Percentiles rank a stretch among this genome's conserved stretches.
Evolutionary conservation across 2,113 vertebrate genomes (phyloP).

Genomic region (Petroica traversi): DNA sequence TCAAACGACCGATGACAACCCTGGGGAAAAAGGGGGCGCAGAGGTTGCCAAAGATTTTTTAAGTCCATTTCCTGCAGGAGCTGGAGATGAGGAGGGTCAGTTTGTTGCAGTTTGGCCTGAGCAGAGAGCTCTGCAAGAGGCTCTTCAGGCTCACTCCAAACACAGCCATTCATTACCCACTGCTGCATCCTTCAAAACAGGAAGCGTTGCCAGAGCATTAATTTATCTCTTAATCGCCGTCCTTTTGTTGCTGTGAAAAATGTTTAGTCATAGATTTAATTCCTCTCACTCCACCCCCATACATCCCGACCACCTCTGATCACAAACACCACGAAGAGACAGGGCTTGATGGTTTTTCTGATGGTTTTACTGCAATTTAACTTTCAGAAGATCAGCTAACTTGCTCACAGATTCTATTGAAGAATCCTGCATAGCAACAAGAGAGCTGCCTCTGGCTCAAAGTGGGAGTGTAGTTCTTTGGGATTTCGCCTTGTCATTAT

Average conservation of each 20-base stretch:
- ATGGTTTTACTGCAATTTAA: constrained; percentile 15
- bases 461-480: constrained; percentile 82
- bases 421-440: constrained; percentile 33
- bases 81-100: constrained; percentile 8
- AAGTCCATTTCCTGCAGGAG: constrained; percentile 59
- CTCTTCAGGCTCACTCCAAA: constrained; percentile 44
- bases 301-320: constrained; percentile 54
- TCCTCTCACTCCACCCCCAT: constrained; percentile 34
- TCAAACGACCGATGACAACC: constrained; percentile 30
- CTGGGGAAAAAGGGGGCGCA: constrained; percentile 49
- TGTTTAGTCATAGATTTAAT: constrained; percentile 71
- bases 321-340: constrained; percentile 33
- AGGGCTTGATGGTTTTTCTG: not conserved
- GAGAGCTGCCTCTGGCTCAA: constrained; percentile 57
- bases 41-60: constrained; percentile 63
- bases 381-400: constrained; percentile 36
- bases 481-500: constrained; percentile 79
- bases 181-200: constrained; percentile 70
- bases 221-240: constrained; percentile 69
- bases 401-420: constrained; percentile 24
- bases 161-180: constrained; percentile 49
- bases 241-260: constrained; percentile 63
- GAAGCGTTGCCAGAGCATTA: constrained; percentile 71
- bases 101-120: constrained; percentile 38
- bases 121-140: constrained; percentile 16